Conservation (phyloP, 1,140 invertebrate species). For the Ridgeia piscesae region DNA sequence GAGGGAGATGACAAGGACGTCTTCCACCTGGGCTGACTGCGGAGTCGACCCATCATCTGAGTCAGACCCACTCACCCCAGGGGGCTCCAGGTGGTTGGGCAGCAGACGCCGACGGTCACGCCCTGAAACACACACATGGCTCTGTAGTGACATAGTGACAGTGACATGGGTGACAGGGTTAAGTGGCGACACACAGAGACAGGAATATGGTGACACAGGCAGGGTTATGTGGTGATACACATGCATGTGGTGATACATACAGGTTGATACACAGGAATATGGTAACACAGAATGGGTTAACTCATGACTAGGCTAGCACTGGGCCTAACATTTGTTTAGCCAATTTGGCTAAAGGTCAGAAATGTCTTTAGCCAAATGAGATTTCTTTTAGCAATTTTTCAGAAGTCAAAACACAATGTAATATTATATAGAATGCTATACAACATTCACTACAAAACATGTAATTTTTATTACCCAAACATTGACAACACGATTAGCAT, state of each 20-base stretch:
- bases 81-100: not conserved
- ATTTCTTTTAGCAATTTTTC: too few species aligned
- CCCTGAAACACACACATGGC: not conserved
- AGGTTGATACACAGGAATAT: not conserved
- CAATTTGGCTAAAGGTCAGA: too few species aligned
- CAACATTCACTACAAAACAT: too few species aligned
- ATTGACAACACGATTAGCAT: too few species aligned
- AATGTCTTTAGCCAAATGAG: too few species aligned
- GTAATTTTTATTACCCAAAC: too few species aligned
- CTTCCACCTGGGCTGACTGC: slow-evolving; percentile 42
- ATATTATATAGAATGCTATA: too few species aligned
- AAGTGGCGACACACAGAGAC: not conserved
- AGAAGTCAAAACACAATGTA: too few species aligned
- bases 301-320: too few species aligned
- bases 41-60: not conserved
- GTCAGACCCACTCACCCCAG: not conserved
- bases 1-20: slow-evolving; percentile 72
- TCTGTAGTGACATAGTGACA: not conserved
- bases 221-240: not conserved
- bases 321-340: too few species aligned
- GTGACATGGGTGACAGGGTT: not conserved
- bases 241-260: not conserved
- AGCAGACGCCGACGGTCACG: not conserved
- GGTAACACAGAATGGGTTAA: not conserved
- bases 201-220: not conserved